Evolutionary conservation across 2,888 invertebrate genomes (phyloP), one percentile per base, ranked within the genome.

Genomic region (Microplitis deprimator): DNA sequence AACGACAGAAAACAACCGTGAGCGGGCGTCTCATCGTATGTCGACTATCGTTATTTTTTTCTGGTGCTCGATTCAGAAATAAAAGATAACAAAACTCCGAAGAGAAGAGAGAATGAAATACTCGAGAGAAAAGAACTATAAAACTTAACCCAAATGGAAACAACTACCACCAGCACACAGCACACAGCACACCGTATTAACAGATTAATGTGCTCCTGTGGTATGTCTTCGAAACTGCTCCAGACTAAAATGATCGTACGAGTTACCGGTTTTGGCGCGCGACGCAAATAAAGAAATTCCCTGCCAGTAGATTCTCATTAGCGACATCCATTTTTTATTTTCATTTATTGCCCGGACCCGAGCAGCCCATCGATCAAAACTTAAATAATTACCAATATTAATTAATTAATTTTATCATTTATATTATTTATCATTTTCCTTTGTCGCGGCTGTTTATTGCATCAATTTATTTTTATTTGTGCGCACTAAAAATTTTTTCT

Each of bases 231-330:
- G 20, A 65, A 20, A 10, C 6, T 20, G 65, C 20, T 65, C 65
- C 65, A 65, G 65, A 65, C 65, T 50, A 38, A 65, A 65, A 65
- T 38, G 20, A 29, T 38, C 29, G 65, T 20, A 20, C 65, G 13
- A 20, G 10, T 17, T 29, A 20, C 65, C 13, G 65, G 20, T 65
- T 65, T 65, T 65, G 65, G 65, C 65, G 65, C 38, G 65, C 38
- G 65, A 65, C 65, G 65, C 65, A 65, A 65, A 65, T 65, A 65
- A 65, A 65, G 65, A 65, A 65, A 65, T 29, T 65, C 65, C 10
- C 65, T 65, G 13, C 65, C 65, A 38, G 20, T 29, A 65, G 65
- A 65, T 65, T 65, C 65, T 65, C 65, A 65, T 65, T 65, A 65
- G 65, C 20, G 65, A 65, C 65, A 65, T 65, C 29, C 29, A 13